Evolutionary conservation across 2,797 vertebrate species (phyloP), one percentile per base, ranked within the genome.

Genomic region (Alcedo quadribrachys): DNA sequence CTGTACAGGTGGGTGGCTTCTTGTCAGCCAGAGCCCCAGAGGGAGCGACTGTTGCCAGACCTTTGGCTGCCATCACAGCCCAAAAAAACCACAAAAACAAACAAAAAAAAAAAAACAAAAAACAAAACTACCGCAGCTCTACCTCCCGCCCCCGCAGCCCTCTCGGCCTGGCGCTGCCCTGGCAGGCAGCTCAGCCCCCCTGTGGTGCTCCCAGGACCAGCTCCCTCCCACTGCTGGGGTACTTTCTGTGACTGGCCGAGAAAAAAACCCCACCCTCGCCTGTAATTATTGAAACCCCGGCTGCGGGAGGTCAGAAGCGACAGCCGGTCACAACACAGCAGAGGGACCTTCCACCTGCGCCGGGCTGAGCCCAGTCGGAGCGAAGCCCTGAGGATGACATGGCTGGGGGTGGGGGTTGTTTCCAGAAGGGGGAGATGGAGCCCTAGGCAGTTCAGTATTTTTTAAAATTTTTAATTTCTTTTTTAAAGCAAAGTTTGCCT

Each of bases 1-100:
- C 54, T 16, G 68, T 88, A 55, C 3, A 5, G 71, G 67, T 28
- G 40, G 73, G 74, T 19, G 81, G 87, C 87, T 92, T 54, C 93
- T 93, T 75, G 58, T 82, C 93, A 88, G 94, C 88, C 94, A 80
- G 95, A 93, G 94, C 95, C 63, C 15, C 4, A 76, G 92, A 84
- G 86, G 82, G 91, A 92, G 90, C 82, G 40, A 71, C 6, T 40
- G 22, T 37, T 85, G 85, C 81, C 93, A 90, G 79, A 67, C 24
- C 74, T 79, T 70, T 3, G 54, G 68, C 71, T 82, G 54, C 69
- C 43, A 6, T 3, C 2, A 63, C 77, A 74, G 71, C 82, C 71
- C 46, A 17, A 18, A 53, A 28, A 53, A 53, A 48, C 46, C 46
- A 48, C 21, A 48, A 22, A 50, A 50, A 50, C 9, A 40, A 68